Base-by-base conservation (phyloP, 2,797 vertebrate genomes). In the Loris lydekkerianus region DNA sequence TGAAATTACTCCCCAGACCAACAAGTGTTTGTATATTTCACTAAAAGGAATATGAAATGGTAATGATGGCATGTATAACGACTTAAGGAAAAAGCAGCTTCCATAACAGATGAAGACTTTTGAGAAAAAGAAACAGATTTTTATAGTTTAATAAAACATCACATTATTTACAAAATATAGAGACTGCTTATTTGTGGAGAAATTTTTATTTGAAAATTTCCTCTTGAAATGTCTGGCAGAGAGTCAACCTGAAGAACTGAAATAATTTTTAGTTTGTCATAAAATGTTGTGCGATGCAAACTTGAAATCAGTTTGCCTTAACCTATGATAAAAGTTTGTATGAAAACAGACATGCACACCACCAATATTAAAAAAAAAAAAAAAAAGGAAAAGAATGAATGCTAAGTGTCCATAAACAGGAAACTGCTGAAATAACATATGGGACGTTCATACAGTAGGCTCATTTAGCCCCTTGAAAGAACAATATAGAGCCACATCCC, bases 231-330 rank as follows among this genome's bases (percentile, higher is more conserved):
- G 7, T 61, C 65, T 65, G 61, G 21, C 37, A 93, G 20, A 65
- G 49, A 87, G n/a, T 80, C 37, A 80, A 89, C 63, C 4, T 72
- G 43, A 92, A 73, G 10, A 72, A 85, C 17, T 75, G 3, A 72
- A 0, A 89, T 15, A 77, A 86, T 77, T 86, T 93, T 92, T 60
- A 56, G 17, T 56, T 77, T 56, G 23, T 31, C 60, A 75, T n/a
- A 92, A 76, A 81, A 58, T 40, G 81, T 84, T 92, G 60, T 96
- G 83, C 15, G 18, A 88, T 65, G 70, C 27, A 93, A 88, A 82
- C 40, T 83, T 90, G 77, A 95, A 87, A 86, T 85, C 37, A 77
- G 6, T 84, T 88, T 70, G 5, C 58, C 46, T 77, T 43, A 75
- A 61, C 29, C 94, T 31, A 81, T 46, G 31, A 69, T 2, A 65